These are phyloP conservation scores for Crotalus tigris DNA, from an alignment of 2,113 vertebrate species.

Conservation along the genomic window DNA sequence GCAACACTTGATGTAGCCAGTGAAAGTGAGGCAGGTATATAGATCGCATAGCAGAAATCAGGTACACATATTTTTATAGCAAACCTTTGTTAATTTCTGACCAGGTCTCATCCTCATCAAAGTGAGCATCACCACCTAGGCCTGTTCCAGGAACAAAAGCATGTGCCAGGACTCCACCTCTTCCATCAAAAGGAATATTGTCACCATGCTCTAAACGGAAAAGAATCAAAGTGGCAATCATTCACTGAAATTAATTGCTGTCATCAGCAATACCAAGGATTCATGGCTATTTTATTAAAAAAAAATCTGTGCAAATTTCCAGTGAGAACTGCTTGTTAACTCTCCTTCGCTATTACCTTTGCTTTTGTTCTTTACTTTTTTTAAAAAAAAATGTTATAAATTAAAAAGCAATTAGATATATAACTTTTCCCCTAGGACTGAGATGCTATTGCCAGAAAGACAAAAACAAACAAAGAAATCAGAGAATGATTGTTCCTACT, in stretches of 20 bases:
- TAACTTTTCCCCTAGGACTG: neutral
- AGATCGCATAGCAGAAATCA: neutral
- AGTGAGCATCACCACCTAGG: slow-evolving; percentile 72
- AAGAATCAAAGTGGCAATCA: neutral
- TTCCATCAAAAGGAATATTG: slow-evolving; percentile 70
- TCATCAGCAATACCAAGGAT: neutral
- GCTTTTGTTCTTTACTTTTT: neutral
- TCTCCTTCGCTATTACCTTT: neutral
- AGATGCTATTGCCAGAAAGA: neutral
- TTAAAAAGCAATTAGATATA: neutral
- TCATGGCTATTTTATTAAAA: neutral
- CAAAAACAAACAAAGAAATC: neutral
- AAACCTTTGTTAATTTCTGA: slow-evolving; percentile 60
- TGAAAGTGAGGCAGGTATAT: neutral
- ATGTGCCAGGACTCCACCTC: slow-evolving; percentile 65
- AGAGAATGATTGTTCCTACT: no score
- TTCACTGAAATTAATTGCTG: no score
- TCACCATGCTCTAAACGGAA: slow-evolving; percentile 68
- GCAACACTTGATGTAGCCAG: neutral
- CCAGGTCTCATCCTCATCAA: slow-evolving; percentile 76
- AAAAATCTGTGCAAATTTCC: neutral
- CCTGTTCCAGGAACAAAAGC: slow-evolving; percentile 67
- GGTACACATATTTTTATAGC: neutral
- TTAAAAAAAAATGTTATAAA: neutral
- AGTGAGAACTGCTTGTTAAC: neutral